Evolutionary conservation across 2,113 vertebrate species (phyloP).

Genomic region (Microtus oregoni): DNA sequence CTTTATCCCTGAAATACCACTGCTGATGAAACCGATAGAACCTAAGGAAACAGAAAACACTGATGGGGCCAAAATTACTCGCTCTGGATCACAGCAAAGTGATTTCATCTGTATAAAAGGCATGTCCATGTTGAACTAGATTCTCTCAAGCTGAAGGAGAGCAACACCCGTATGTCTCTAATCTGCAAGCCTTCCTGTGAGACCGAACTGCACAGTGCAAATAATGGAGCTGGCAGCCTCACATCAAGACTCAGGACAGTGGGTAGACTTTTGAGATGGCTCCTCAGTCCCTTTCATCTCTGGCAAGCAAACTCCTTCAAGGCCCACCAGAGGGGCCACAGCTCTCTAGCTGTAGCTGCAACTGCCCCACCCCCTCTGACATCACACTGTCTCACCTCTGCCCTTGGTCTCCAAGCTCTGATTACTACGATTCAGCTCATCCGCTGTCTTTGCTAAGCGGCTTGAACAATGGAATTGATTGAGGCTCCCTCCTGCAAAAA

Average conservation of each 20-base stretch:
- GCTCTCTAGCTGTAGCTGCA: not conserved
- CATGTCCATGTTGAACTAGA: not conserved
- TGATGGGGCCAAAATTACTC: not conserved
- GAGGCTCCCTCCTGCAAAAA: not conserved
- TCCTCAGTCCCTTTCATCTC: not conserved
- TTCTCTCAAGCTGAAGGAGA: not conserved
- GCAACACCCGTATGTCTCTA: not conserved
- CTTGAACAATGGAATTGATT: not conserved
- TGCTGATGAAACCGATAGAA: not conserved
- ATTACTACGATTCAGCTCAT: not conserved
- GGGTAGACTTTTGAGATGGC: not conserved
- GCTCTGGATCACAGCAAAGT: not conserved
- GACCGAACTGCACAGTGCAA: not conserved
- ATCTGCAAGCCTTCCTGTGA: not conserved
- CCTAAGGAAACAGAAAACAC: not conserved
- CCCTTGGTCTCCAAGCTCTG: not conserved
- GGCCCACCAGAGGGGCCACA: not conserved
- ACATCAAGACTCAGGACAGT: not conserved
- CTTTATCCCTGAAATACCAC: constrained; percentile 12
- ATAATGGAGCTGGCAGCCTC: not conserved
- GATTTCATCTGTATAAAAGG: not conserved
- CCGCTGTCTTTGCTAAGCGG: not conserved
- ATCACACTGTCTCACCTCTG: not conserved
- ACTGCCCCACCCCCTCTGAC: too few species aligned
- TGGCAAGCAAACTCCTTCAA: not conserved